Evolutionary conservation across 2,797 vertebrate species (phyloP), one percentile per base, ranked within the genome.

Genomic region (Kryptolebias ocellatus): DNA sequence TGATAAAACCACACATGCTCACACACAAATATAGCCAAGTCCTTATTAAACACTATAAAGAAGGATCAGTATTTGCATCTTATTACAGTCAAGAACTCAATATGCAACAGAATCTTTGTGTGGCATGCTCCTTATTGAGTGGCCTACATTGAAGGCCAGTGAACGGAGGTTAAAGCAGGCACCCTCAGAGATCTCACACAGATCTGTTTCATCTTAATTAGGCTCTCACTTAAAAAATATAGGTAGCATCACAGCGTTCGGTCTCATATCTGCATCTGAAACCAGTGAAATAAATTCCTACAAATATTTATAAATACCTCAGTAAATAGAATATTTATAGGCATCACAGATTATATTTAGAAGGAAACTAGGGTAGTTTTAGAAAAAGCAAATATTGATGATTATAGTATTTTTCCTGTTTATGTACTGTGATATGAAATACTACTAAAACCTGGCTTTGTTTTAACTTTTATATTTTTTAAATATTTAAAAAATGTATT

Each of bases 151-250:
- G 47, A 64, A 50, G 64, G 49, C 63, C 65, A 71, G 46, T 45
- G 74, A 56, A 56, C 34, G 70, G 20, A 42, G 54, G 62, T 60
- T 46, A 45, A 55, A 10, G 9, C 37, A 39, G 50, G 37, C 55
- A 20, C 57, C 46, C 24, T 64, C 60, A 62, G 56, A 83, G 63
- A 59, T 87, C 69, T 72, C 54, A 59, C 66, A 74, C 54, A 71
- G 77, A 87, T 83, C 69, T 65, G 74, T 83, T 89, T 77, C 78
- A 67, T 73, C 77, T 69, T 83, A 71, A 84, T 78, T 87, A 84
- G 73, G 50, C 59, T 74, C 68, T 64, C 11, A 67, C 59, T 72
- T 69, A 11, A 10, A 80, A 80, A 87, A 81, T 77, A 72, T 44
- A 72, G 61, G 51, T 20, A 55, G 57, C 47, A 57, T 52, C 60